phyloP scores from a whole-genome alignment of 2,113 vertebrate species.

The Gorilla gorilla region DNA sequence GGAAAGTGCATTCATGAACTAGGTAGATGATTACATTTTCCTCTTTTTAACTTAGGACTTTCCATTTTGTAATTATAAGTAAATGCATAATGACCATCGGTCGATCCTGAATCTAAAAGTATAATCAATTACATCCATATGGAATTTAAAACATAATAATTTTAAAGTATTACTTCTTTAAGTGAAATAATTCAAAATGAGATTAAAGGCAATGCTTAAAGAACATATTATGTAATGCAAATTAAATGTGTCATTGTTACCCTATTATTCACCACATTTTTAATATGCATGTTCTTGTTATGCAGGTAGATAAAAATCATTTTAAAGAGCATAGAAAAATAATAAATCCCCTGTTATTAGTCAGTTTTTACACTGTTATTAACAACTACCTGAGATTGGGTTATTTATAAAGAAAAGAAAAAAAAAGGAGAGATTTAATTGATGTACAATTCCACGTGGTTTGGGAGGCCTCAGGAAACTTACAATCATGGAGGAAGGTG shows the following conservation, averaged over 20 bases:
- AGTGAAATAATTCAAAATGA: slow-evolving; percentile 28
- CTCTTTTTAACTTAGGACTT: background rate
- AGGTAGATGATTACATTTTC: background rate
- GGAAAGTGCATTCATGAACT: background rate
- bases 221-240: background rate
- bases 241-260: slow-evolving; percentile 37
- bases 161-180: background rate
- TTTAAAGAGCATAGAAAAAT: background rate
- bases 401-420: too few relatives aligned
- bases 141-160: slow-evolving; percentile 48
- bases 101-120: slow-evolving; percentile 24
- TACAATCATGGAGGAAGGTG: too few relatives aligned
- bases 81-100: background rate
- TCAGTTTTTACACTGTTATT: too few relatives aligned
- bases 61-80: background rate
- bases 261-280: background rate
- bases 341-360: background rate
- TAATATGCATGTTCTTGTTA: background rate
- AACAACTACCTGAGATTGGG: too few relatives aligned
- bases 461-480: too few relatives aligned
- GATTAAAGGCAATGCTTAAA: background rate
- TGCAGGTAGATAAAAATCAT: background rate
- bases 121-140: background rate
- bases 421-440: too few relatives aligned
- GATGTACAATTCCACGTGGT: too few relatives aligned